Conservation (phyloP, 2,797 vertebrate species). For the Syndactyla subalaris region DNA sequence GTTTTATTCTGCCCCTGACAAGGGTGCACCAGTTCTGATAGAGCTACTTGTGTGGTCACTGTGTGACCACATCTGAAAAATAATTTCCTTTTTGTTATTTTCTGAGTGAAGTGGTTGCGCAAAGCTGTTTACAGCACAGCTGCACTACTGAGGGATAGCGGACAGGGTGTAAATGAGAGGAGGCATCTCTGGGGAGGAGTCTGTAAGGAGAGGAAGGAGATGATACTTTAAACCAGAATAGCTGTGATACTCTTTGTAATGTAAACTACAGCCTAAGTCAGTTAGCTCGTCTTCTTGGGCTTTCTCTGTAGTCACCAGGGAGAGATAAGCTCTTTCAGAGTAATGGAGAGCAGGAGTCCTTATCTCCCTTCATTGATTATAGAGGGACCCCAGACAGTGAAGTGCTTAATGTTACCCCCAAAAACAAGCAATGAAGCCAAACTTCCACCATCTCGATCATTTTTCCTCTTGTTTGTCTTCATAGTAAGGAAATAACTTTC, state of each 20-base stretch:
- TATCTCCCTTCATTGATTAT: conserved; percentile 12
- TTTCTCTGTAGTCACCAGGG: background rate
- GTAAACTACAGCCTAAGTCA: background rate
- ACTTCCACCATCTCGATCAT: background rate
- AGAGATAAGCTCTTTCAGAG: conserved; percentile 27
- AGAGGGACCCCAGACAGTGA: background rate
- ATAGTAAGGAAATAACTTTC: conserved; percentile 43
- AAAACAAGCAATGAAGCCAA: conserved; percentile 21
- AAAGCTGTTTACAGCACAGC: conserved; percentile 26
- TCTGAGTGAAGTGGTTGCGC: background rate
- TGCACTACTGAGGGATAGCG: background rate
- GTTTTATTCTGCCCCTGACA: background rate
- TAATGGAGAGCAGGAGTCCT: conserved; percentile 22
- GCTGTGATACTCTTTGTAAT: conserved; percentile 15
- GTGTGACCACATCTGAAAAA: background rate
- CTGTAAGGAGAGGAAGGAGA: background rate
- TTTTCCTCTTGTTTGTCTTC: conserved; percentile 7
- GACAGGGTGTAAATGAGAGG: conserved; percentile 15
- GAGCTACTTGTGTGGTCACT: conserved; percentile 2
- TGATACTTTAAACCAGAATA: background rate
- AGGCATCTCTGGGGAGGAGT: background rate
- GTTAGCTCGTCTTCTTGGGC: conserved; percentile 11
- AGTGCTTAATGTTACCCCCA: background rate
- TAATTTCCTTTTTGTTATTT: background rate
- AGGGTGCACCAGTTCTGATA: background rate